Evolutionary conservation across 2,888 invertebrate genomes (phyloP).

Genomic region (Crepidodera aurea): DNA sequence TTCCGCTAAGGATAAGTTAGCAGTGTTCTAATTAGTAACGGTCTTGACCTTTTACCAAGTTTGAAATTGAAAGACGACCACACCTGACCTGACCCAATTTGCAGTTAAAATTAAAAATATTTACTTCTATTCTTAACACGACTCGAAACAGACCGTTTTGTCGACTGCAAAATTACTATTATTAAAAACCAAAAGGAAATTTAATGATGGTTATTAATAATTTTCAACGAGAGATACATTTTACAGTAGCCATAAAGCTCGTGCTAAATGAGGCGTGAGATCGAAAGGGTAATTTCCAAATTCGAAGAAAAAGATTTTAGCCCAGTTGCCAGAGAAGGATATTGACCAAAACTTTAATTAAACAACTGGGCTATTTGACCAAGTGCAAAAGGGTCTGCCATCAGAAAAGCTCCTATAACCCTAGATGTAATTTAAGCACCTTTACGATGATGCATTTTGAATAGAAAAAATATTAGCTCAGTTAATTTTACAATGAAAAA

Average conservation of each 20-base stretch:
- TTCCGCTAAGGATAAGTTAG: not conserved
- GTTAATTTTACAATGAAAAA: too few species aligned
- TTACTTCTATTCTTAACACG: not conserved
- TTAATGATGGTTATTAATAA: slow-evolving; percentile 6
- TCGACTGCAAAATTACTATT: not conserved
- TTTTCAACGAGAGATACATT: not conserved
- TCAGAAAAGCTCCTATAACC: too few species aligned
- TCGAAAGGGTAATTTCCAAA: not conserved
- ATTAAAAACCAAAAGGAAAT: not conserved
- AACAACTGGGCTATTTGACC: too few species aligned
- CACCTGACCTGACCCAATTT: slow-evolving; percentile 26
- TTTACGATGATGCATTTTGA: too few species aligned
- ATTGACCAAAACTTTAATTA: too few species aligned
- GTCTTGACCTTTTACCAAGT: slow-evolving; percentile 16
- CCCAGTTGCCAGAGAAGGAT: too few species aligned
- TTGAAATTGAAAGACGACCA: slow-evolving; percentile 12
- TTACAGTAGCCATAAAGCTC: not conserved
- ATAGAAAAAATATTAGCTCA: too few species aligned
- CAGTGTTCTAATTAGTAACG: slow-evolving; percentile 1
- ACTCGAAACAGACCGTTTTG: not conserved
- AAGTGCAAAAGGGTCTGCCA: too few species aligned
- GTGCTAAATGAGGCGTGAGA: not conserved
- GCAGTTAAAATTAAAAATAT: slow-evolving; percentile 11
- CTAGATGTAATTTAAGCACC: too few species aligned
- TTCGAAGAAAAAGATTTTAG: too few species aligned